Conservation (phyloP, 2,888 invertebrate genomes). For the Pediacus dermestoides region DNA sequence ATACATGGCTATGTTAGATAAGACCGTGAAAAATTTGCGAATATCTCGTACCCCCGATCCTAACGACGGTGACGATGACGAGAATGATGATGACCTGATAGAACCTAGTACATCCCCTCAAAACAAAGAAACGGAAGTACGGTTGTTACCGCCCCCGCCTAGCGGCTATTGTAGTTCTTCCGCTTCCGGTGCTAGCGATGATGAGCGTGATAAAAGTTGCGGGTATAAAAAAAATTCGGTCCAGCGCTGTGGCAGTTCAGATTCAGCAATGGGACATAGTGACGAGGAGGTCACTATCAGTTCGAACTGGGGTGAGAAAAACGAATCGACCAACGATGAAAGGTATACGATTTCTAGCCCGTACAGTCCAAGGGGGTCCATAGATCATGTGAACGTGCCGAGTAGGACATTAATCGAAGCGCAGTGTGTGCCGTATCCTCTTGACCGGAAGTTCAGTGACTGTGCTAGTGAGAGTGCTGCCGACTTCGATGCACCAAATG, state of each 20-base stretch:
- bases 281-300: slow-evolving; percentile 47
- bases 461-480: slow-evolving; percentile 42
- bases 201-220: slow-evolving; percentile 40
- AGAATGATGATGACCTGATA: too few species aligned
- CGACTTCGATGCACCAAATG: slow-evolving; percentile 21
- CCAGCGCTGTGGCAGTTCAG: slow-evolving; percentile 52
- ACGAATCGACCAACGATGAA: slow-evolving; percentile 20
- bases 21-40: slow-evolving; percentile 32
- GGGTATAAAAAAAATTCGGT: slow-evolving; percentile 35
- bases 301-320: slow-evolving; percentile 32
- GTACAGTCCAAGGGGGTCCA: slow-evolving; percentile 44
- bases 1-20: slow-evolving; percentile 41
- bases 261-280: slow-evolving; percentile 53
- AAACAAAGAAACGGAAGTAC: slow-evolving; percentile 21
- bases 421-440: slow-evolving; percentile 53
- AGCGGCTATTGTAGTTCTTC: slow-evolving; percentile 47
- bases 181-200: slow-evolving; percentile 44
- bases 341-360: slow-evolving; percentile 23
- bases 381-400: slow-evolving; percentile 46
- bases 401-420: slow-evolving; percentile 57
- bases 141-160: slow-evolving; percentile 39
- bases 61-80: neutral
- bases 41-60: slow-evolving; percentile 1
- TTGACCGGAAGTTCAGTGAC: slow-evolving; percentile 52
- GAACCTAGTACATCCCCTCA: too few species aligned